phyloP scores from a whole-genome alignment of 2,113 vertebrate species.

The Colinus virginianus region DNA sequence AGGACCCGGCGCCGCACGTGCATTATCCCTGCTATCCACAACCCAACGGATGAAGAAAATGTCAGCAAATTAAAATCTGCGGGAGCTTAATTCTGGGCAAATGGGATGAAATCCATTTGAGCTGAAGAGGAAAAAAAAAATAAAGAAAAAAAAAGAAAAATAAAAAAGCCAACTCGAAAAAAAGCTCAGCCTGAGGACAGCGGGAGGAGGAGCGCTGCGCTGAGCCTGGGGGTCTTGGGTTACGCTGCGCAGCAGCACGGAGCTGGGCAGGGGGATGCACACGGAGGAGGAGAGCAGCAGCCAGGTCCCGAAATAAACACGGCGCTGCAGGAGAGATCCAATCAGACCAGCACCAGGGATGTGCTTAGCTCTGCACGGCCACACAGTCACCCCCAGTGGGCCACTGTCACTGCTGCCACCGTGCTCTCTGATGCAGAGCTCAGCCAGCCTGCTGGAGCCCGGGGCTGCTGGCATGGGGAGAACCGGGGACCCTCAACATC shows the following conservation, averaged over 20 bases:
- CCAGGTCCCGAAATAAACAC: neutral
- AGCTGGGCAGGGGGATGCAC: neutral
- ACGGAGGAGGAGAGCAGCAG: neutral
- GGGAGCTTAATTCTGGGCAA: constrained; percentile 71
- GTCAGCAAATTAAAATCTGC: constrained; percentile 66
- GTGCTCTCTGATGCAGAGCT: rapidly evolving
- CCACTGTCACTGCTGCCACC: neutral
- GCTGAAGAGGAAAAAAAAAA: neutral
- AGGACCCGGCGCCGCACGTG: constrained; percentile 52
- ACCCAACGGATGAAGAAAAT: constrained; percentile 73
- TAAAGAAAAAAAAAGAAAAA: neutral
- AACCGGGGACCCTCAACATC: rapidly evolving
- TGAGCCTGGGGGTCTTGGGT: neutral
- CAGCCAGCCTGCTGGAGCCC: rapidly evolving
- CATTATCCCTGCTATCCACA: constrained; percentile 71
- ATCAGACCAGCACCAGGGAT: neutral
- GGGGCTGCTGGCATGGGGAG: rapidly evolving
- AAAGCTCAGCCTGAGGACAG: neutral
- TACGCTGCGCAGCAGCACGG: neutral
- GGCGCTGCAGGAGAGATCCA: constrained; percentile 30
- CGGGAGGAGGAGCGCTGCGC: neutral
- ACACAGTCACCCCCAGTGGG: rapidly evolving
- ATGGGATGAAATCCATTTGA: constrained; percentile 65
- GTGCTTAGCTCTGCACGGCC: neutral
- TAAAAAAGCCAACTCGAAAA: neutral